Evolutionary conservation across 2,797 vertebrate species (phyloP).

Genomic region (Sebastes taczanowskii): DNA sequence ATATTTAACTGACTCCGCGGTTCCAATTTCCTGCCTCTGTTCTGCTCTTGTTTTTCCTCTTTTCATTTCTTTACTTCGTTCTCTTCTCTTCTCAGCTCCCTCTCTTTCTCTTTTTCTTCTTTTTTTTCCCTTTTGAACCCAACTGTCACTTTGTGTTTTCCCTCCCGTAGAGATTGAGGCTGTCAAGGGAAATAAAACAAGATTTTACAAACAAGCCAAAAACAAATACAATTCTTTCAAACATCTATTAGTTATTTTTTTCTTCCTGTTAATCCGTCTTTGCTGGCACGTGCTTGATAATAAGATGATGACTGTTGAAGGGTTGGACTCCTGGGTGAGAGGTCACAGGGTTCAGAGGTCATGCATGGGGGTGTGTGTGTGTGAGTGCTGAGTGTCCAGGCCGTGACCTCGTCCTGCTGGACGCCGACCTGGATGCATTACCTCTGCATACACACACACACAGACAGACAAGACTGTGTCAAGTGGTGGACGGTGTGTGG

Average conservation of each 20-base stretch:
- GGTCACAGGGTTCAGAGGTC: slow-evolving; percentile 61
- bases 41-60: not conserved
- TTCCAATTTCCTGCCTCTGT: slow-evolving; percentile 1
- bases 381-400: slow-evolving; percentile 26
- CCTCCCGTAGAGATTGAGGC: slow-evolving; percentile 7
- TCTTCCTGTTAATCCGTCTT: slow-evolving; percentile 8
- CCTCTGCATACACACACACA: not conserved
- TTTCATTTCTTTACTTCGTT: not conserved
- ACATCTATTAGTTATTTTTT: not conserved
- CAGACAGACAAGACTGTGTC: not conserved
- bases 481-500: not conserved
- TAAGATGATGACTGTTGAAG: slow-evolving; percentile 25
- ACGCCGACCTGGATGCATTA: slow-evolving; percentile 16
- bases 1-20: slow-evolving; percentile 14
- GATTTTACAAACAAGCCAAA: not conserved
- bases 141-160: not conserved
- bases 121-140: slow-evolving; percentile 3
- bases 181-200: slow-evolving; percentile 4
- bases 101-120: not conserved
- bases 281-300: slow-evolving; percentile 44
- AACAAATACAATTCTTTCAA: not conserved
- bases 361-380: slow-evolving; percentile 12
- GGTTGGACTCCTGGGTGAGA: slow-evolving; percentile 12
- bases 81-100: not conserved
- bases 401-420: slow-evolving; percentile 52